Evolutionary conservation across 2,113 vertebrate genomes (phyloP), one percentile per base, ranked within the genome.

Genomic region (Percina caprodes): DNA sequence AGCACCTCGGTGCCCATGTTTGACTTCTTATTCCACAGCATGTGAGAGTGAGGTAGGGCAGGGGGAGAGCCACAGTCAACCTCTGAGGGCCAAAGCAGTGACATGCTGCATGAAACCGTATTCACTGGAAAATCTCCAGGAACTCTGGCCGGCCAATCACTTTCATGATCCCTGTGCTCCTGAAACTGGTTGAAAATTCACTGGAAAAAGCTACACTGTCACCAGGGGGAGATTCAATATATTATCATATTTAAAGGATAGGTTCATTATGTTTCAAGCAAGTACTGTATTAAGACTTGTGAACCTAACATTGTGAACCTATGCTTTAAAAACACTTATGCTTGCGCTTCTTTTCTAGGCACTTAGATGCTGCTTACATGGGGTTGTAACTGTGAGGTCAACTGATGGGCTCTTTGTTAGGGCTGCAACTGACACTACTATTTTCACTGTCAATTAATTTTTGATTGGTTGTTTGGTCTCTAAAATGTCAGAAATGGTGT

Each of bases 11-110:
- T 92, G 69, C 91, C 52, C 1, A 95, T 73, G 65, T 56, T 90
- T 10, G 90, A 93, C 42, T 85, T 86, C 69, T 92, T 88, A 75
- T 95, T 79, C 96, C 96, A 96, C 75, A 93, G 82, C 45, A 93
- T 83, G 33, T 88, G 74, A 5, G 96, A 65, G 75, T 96, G 89
- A 63, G 91, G 92, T 85, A 95, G 71, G 3, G 60, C 35, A 7
- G 88, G 85, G 69, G 96, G 96, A 56, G 86, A 82, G 68, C 96
- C 95, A 90, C 91, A 93, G 79, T 92, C 72, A n/a, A 91, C 83
- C 79, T 83, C 92, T 93, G 71, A 62, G 67, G 79, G 86, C 71
- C 86, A 88, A 85, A 83, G 54, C 1, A 90, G 21, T 15, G 6
- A 87, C 82, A 91, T 3, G 62, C 9, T 54, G 24, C 51, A 63